Conservation (phyloP, 37 sponge, comb jelly and placozoan species). For the Oopsacas minuta region DNA sequence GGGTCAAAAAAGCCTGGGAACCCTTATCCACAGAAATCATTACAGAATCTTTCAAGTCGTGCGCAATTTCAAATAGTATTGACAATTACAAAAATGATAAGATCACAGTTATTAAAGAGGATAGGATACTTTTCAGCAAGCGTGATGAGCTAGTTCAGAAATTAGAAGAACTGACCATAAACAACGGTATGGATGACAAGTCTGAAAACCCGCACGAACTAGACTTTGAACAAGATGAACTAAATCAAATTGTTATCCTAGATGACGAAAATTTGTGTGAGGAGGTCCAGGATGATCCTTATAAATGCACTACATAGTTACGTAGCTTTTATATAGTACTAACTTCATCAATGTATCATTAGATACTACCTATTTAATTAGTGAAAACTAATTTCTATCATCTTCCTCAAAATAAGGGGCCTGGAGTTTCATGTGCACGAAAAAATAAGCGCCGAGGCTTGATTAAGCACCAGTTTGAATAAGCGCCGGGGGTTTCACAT, state of each 20-base stretch:
- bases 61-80: slow-evolving; percentile 29
- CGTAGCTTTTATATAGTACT: too few relatives aligned
- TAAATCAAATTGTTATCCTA: neutral
- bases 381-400: too few relatives aligned
- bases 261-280: too few relatives aligned
- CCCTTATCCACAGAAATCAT: slow-evolving; percentile 24
- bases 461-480: too few relatives aligned
- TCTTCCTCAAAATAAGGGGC: too few relatives aligned
- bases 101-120: slow-evolving; percentile 31
- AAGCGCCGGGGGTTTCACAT: too few relatives aligned
- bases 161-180: neutral
- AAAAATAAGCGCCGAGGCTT: too few relatives aligned
- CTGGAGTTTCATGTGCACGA: too few relatives aligned
- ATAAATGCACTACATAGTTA: too few relatives aligned
- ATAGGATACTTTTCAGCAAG: slow-evolving; percentile 7
- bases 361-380: too few relatives aligned
- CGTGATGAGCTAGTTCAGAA: neutral
- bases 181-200: neutral
- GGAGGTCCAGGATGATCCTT: too few relatives aligned
- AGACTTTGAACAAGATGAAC: neutral
- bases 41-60: slow-evolving; percentile 29
- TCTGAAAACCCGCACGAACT: neutral
- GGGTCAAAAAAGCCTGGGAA: slow-evolving; percentile 44
- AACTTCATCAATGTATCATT: too few relatives aligned
- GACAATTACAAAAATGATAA: slow-evolving; percentile 26